phyloP scores from a whole-genome alignment of 53 echinoderm and acorn worm species.

The Henricia sp. region DNA sequence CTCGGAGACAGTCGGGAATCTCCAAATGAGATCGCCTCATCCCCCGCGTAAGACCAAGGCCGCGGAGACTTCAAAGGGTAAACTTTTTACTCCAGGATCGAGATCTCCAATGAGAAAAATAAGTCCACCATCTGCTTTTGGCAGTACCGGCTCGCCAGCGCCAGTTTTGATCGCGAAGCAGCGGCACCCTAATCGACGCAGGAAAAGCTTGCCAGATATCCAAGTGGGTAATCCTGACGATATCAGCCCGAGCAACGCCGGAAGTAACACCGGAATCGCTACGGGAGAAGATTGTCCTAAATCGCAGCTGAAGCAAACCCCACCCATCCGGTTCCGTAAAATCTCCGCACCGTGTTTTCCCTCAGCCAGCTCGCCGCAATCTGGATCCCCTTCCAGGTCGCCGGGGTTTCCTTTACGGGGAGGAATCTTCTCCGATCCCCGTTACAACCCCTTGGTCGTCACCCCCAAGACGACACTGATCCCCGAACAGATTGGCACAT shows the following conservation, averaged over 20 bases:
- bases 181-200: background rate
- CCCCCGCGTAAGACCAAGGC: background rate
- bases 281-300: background rate
- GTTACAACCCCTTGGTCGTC: background rate
- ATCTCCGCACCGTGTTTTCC: conserved; percentile 38
- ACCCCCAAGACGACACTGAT: too few relatives aligned
- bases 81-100: background rate
- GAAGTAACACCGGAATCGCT: background rate
- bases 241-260: background rate
- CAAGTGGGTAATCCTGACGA: background rate
- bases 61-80: background rate
- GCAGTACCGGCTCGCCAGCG: background rate
- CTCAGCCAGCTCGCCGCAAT: background rate
- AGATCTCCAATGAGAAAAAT: background rate
- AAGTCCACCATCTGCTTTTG: background rate
- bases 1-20: background rate
- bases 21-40: background rate
- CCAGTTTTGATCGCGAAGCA: background rate
- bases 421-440: background rate
- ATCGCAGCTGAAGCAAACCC: background rate
- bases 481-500: too few relatives aligned
- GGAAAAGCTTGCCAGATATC: conserved; percentile 47
- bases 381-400: background rate
- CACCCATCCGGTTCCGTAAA: conserved; percentile 40
- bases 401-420: too few relatives aligned